These are phyloP conservation scores for Alca torda DNA, from an alignment of 2,797 vertebrate species.

Conservation along the genomic window DNA sequence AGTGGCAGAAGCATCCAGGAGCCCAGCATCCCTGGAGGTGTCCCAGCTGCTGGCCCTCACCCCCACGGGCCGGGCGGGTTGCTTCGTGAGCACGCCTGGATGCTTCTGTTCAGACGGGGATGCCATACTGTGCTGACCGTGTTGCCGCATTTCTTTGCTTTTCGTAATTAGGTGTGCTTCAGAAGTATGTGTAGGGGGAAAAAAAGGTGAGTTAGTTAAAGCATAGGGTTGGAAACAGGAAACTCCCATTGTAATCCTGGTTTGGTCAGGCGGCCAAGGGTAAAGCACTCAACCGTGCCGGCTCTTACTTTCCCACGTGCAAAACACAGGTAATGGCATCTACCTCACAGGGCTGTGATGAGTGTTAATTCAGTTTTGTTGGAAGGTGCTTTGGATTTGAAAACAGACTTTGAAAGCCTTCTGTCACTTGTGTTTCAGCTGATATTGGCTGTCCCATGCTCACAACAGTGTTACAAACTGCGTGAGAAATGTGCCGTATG, in stretches of 20 bases:
- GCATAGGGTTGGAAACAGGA: background rate
- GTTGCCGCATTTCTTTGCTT: background rate
- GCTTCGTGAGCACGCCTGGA: background rate
- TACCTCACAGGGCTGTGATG: background rate
- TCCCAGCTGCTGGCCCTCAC: background rate
- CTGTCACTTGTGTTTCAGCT: background rate
- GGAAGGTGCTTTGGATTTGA: background rate
- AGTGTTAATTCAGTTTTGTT: background rate
- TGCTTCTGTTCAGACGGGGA: background rate
- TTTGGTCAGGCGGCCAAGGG: background rate
- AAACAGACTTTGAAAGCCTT: background rate
- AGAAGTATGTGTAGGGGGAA: fast-evolving
- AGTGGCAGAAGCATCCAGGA: background rate
- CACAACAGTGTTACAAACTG: background rate
- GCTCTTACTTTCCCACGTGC: background rate
- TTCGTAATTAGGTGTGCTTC: background rate
- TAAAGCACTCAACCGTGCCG: background rate
- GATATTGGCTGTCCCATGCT: background rate
- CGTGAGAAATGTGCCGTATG: fast-evolving
- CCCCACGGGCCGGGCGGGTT: background rate
- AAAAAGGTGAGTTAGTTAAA: background rate
- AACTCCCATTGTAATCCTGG: background rate
- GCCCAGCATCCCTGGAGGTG: background rate
- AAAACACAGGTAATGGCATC: background rate
- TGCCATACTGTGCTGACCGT: background rate